Conservation (phyloP, 2,797 vertebrate species). For the Darevskia nairensis region DNA sequence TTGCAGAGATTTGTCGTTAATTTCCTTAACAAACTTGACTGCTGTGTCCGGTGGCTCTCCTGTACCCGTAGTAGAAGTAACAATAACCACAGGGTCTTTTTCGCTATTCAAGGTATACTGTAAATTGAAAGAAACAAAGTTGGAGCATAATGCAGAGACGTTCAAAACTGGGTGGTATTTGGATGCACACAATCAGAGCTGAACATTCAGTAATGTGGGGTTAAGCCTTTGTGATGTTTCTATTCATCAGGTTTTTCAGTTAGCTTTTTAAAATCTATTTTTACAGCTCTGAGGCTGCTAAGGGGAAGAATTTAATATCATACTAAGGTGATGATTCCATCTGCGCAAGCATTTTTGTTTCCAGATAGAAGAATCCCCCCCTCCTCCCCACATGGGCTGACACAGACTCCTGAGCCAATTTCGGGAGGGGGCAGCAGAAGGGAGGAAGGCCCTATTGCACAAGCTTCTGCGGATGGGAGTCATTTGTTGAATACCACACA, state of each 20-base stretch:
- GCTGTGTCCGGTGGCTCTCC: conserved; percentile 94
- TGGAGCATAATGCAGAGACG: conserved; percentile 1
- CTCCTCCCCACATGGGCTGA: too few relatives aligned
- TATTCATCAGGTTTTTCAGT: background rate
- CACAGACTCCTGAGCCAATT: too few relatives aligned
- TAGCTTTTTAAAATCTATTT: background rate
- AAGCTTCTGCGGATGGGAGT: too few relatives aligned
- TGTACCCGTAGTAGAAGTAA: conserved; percentile 94
- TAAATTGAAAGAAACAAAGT: conserved; percentile 46
- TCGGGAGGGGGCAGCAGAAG: too few relatives aligned
- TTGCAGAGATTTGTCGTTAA: conserved; percentile 83
- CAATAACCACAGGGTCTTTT: conserved; percentile 87
- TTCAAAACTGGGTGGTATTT: background rate
- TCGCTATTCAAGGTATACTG: conserved; percentile 92
- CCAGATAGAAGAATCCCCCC: too few relatives aligned
- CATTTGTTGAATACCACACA: too few relatives aligned
- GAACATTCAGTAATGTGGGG: background rate
- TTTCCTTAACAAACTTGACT: conserved; percentile 86
- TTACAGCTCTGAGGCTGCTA: background rate
- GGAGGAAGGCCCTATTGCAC: too few relatives aligned
- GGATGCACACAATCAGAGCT: background rate
- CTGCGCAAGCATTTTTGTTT: too few relatives aligned
- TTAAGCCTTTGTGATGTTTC: background rate
- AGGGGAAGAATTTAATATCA: too few relatives aligned
- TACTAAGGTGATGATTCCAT: too few relatives aligned